Evolutionary conservation across 2,888 invertebrate genomes (phyloP).

Genomic region (Drosophila leonis): DNA sequence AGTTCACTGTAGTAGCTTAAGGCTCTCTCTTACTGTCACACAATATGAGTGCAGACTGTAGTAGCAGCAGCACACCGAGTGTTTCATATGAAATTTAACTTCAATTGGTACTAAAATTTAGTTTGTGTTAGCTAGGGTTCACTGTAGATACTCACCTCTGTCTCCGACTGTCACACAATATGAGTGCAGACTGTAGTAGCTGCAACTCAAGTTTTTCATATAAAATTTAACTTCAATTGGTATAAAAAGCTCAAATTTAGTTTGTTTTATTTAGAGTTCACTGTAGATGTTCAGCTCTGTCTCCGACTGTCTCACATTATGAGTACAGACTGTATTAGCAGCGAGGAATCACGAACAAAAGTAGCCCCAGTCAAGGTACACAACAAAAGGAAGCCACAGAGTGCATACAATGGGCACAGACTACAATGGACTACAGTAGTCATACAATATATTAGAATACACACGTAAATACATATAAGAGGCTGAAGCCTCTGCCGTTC

Average conservation of each 20-base stretch:
- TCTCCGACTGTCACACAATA: too few relatives aligned
- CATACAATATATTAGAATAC: conserved; percentile 11
- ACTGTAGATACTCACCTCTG: not conserved
- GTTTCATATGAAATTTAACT: not conserved
- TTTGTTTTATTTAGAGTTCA: too few relatives aligned
- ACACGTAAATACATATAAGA: not conserved
- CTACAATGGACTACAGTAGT: conserved; percentile 2
- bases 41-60: not conserved
- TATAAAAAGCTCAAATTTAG: too few relatives aligned
- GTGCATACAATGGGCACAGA: conserved; percentile 2
- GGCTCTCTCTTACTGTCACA: not conserved
- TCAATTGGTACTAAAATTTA: not conserved
- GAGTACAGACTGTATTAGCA: not conserved
- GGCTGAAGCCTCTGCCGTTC: not conserved
- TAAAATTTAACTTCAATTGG: too few relatives aligned
- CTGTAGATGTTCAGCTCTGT: too few relatives aligned
- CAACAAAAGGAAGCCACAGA: not conserved
- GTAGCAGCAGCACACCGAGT: not conserved
- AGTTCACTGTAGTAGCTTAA: too few relatives aligned
- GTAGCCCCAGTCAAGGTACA: not conserved
- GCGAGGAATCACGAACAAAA: not conserved
- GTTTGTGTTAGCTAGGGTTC: not conserved
- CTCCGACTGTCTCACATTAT: too few relatives aligned
- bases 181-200: not conserved
- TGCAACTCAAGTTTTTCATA: too few relatives aligned